Evolutionary conservation across 2,797 vertebrate genomes (phyloP).

Genomic region (Neopelma chrysocephalum): DNA sequence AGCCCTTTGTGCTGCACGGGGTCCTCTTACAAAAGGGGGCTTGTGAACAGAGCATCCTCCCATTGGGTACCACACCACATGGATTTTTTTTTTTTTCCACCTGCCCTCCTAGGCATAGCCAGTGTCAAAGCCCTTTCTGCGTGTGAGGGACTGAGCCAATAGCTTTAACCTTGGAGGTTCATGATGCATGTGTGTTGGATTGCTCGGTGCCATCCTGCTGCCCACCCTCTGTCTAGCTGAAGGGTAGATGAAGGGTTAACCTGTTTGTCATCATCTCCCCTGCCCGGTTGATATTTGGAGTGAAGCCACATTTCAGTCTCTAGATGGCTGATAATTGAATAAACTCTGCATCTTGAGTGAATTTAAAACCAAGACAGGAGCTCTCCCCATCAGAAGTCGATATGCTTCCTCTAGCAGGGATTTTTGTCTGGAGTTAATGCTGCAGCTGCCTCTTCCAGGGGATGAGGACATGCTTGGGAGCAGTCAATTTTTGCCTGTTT

Average conservation of each 20-base stretch:
- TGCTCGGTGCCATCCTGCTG: neutral
- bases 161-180: conserved; percentile 20
- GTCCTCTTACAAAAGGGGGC: conserved; percentile 48
- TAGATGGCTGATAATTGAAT: conserved; percentile 60
- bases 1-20: conserved; percentile 34
- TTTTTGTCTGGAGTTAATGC: neutral
- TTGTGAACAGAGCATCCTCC: conserved; percentile 63
- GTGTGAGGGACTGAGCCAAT: neutral
- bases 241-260: conserved; percentile 28
- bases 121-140: conserved; percentile 4
- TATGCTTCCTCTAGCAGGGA: neutral
- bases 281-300: conserved; percentile 26
- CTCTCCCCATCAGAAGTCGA: neutral
- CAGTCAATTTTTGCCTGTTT: neutral
- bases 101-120: conserved; percentile 8
- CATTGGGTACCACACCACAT: conserved; percentile 18
- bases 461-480: neutral
- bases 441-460: neutral
- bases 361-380: conserved; percentile 42
- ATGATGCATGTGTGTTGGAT: neutral
- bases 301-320: conserved; percentile 44
- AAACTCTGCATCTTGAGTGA: conserved; percentile 24
- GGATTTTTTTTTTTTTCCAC: neutral
- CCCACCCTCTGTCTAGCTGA: neutral
- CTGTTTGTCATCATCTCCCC: conserved; percentile 8